Percentiles rank a stretch among this genome's conserved stretches.
Conservation (phyloP, 2,888 invertebrate genomes). For the Synergus japonicus region DNA sequence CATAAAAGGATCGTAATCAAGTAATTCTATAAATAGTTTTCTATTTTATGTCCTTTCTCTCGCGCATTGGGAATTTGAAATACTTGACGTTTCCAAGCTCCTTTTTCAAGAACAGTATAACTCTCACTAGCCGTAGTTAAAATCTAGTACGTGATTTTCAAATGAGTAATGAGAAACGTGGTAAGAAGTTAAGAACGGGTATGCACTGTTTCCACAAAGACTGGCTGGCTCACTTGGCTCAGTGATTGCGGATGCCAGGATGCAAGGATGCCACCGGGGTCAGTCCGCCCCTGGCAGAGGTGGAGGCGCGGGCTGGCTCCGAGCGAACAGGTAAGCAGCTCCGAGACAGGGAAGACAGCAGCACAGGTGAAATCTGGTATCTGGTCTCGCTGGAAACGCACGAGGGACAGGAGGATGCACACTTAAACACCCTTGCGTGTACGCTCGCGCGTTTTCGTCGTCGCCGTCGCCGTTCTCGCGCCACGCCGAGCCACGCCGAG, state of each 20-base stretch:
- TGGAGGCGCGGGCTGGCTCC: slow-evolving; percentile 49
- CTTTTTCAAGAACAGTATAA: background rate
- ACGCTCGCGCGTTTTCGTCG: slow-evolving; percentile 62
- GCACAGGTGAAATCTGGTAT: slow-evolving; percentile 76
- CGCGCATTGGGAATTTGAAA: background rate
- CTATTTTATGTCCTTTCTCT: too few relatives aligned
- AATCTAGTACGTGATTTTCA: slow-evolving; percentile 11
- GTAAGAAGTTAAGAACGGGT: slow-evolving; percentile 22
- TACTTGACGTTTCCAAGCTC: background rate
- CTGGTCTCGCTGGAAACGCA: slow-evolving; percentile 61
- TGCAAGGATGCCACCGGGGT: slow-evolving; percentile 16
- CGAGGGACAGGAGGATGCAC: slow-evolving; percentile 61
- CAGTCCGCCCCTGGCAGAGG: slow-evolving; percentile 31
- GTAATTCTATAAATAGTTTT: too few relatives aligned
- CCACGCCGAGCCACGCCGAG: slow-evolving; percentile 49
- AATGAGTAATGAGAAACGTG: slow-evolving; percentile 18
- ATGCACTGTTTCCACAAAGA: slow-evolving; percentile 30
- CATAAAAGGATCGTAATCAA: too few relatives aligned
- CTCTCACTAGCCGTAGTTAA: background rate
- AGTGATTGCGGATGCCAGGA: slow-evolving; percentile 19
- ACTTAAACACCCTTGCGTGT: slow-evolving; percentile 74
- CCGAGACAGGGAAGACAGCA: slow-evolving; percentile 64
- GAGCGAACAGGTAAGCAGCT: slow-evolving; percentile 58
- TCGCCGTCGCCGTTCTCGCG: slow-evolving; percentile 47
- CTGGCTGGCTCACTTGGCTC: slow-evolving; percentile 25